Evolutionary conservation across 2,797 vertebrate species (phyloP), one percentile per base, ranked within the genome.

Genomic region (Kryptolebias ocellatus): DNA sequence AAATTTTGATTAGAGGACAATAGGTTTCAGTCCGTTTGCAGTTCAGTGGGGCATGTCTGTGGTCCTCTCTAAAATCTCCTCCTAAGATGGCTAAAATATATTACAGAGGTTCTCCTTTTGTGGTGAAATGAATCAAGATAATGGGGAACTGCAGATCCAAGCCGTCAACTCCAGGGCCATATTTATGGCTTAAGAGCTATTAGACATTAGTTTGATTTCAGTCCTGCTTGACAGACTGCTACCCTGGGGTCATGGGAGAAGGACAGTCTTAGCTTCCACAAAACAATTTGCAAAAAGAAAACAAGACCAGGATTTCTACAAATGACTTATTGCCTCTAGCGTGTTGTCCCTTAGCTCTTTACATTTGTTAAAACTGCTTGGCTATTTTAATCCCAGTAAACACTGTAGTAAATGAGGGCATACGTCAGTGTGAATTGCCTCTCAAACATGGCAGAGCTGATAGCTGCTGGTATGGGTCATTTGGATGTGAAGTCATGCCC

Each of bases 151-250:
- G 58, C 87, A 89, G 82, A 87, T 87, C 67, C 69, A 73, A 75
- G 64, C 85, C 85, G 91, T 89, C 87, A 83, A 80, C 72, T 86
- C 79, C 17, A 49, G 56, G 55, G 84, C 80, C 76, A 66, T 91
- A 85, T 90, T 90, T 89, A 90, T 83, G 76, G 85, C 84, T 83
- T 81, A 67, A 78, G 78, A 82, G 79, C 85, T 81, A 86, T 91
- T 89, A 89, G 75, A 80, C 83, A 85, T 90, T 86, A 89, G 87
- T 87, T 83, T 87, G 86, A 72, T 92, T 85, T 90, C 89, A 88
- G 72, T 81, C 65, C 71, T 67, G 73, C 57, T 74, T 90, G 87
- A 90, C 83, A 83, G 80, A 88, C 80, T 86, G 85, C 84, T 73
- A 79, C 78, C 87, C 78, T 64, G 24, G 56, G 81, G 89, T 90